Evolutionary conservation across 2,797 vertebrate species (phyloP).

Genomic region (Anabas testudineus): DNA sequence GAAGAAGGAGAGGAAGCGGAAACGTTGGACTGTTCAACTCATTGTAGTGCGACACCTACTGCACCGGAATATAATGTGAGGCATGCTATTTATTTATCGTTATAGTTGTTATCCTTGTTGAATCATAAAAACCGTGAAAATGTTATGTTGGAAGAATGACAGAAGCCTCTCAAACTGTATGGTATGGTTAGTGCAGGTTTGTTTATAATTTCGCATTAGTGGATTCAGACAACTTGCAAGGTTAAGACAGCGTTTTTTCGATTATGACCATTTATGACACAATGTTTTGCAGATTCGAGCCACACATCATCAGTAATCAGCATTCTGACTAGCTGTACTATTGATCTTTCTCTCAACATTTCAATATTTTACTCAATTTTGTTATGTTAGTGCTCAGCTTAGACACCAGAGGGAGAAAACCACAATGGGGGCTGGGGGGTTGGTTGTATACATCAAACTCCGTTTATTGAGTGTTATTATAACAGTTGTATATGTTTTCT

Average conservation of each 20-base stretch:
- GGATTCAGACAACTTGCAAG: not conserved
- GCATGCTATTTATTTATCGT: rapidly evolving
- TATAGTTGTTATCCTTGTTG: rapidly evolving
- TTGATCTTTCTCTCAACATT: no score
- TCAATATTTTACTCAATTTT: not conserved
- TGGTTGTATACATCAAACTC: no score
- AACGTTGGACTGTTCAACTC: not conserved
- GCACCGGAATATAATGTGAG: slow-evolving; percentile 17
- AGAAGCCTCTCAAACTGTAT: no score
- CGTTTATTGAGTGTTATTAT: no score
- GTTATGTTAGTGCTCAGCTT: not conserved
- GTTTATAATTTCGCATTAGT: no score
- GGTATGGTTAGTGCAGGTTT: no score
- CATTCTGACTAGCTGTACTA: not conserved
- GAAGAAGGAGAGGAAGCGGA: slow-evolving; percentile 36
- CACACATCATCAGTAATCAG: no score
- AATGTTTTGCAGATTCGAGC: not conserved
- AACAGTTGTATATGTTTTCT: no score
- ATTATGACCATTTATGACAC: not conserved
- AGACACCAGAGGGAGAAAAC: slow-evolving; percentile 16
- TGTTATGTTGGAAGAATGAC: not conserved
- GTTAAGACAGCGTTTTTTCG: not conserved
- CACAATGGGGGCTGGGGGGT: not conserved
- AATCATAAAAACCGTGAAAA: not conserved
- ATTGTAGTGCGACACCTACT: slow-evolving; percentile 54